phyloP scores from a whole-genome alignment of 2,888 invertebrate genomes.

The Pogonocherus hispidulus region DNA sequence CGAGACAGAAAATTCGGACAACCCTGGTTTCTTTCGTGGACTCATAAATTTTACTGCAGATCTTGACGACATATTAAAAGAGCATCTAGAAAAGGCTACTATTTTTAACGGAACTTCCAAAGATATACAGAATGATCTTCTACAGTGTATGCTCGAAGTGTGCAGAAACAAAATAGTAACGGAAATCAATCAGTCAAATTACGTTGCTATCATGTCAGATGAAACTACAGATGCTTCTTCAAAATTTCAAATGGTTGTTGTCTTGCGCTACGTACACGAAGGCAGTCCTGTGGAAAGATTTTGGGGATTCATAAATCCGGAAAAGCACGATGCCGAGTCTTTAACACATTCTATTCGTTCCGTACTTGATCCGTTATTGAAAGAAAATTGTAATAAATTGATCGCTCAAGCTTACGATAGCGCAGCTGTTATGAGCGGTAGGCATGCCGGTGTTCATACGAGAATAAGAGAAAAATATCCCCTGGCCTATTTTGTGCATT shows the following conservation, averaged over 20 bases:
- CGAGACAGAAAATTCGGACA: no score
- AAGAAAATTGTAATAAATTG: slow-evolving; percentile 35
- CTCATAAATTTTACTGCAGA: slow-evolving; percentile 56
- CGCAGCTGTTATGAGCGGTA: slow-evolving; percentile 38
- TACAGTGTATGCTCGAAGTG: slow-evolving; percentile 57
- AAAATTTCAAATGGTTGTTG: slow-evolving; percentile 48
- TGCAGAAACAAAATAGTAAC: slow-evolving; percentile 51
- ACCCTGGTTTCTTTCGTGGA: slow-evolving; percentile 55
- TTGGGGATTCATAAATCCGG: slow-evolving; percentile 42
- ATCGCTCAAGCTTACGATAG: slow-evolving; percentile 44
- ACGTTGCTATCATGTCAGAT: slow-evolving; percentile 55
- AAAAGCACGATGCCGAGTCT: neutral
- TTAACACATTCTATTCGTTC: slow-evolving; percentile 19
- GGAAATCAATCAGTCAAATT: slow-evolving; percentile 48
- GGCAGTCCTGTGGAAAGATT: slow-evolving; percentile 52
- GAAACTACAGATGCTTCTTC: slow-evolving; percentile 55
- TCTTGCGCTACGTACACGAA: slow-evolving; percentile 53
- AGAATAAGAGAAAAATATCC: slow-evolving; percentile 40
- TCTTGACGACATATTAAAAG: slow-evolving; percentile 48
- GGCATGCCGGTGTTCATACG: slow-evolving; percentile 34
- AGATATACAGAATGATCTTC: slow-evolving; percentile 58
- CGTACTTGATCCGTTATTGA: slow-evolving; percentile 36
- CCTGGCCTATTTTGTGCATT: slow-evolving; percentile 43
- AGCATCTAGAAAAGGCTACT: no score
- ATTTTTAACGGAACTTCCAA: slow-evolving; percentile 57